Evolutionary conservation across 2,113 vertebrate genomes (phyloP), one percentile per base, ranked within the genome.

Genomic region (Aix galericulata): DNA sequence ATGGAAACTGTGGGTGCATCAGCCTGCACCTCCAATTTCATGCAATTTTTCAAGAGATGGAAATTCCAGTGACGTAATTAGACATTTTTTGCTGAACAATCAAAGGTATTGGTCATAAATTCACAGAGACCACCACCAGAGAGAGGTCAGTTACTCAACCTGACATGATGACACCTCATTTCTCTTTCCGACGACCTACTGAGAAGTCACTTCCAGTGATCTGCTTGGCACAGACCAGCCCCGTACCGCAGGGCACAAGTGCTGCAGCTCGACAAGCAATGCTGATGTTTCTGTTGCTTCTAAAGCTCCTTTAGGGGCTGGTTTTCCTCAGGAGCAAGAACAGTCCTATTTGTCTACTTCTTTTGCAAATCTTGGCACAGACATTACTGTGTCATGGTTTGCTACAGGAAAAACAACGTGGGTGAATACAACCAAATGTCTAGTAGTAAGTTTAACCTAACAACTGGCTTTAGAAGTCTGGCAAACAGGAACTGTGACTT

Each of bases 1-100:
- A 17, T 22, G 40, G 68, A n/a, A 69, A 68, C 2, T 6, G 55
- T 0, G 0, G 10, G 15, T 3, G 3, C 23, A 42, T 8, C 34
- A 56, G 25, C 42, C 62, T 46, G 21, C 16, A 23, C 15, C 40
- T 50, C 40, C 62, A 42, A 4, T 27, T 23, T 62, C 13, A 6
- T 3, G 14, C 10, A 9, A 40, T 42, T 32, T 62, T 71, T 8
- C 23, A 71, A 58, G 50, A 71, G 58, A n/a, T 29, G 11, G 42
- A 82, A 82, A 29, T 52, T 71, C 32, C 25, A 52, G 16, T 52
- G 71, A 66, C 20, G 20, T 27, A 72, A 34, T 31, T 18, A 0
- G 2, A 17, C 42, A 23, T 69, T 17, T 75, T 68, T 56, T 31
- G 38, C 13, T 44, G 36, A 73, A 73, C 1, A 1, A 40, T 46